A percentile compares a stretch with the other conserved stretches of the same genome.
These are phyloP conservation scores for Parascotia fuliginaria DNA, from an alignment of 2,888 invertebrate genomes.

Conservation along the genomic window DNA sequence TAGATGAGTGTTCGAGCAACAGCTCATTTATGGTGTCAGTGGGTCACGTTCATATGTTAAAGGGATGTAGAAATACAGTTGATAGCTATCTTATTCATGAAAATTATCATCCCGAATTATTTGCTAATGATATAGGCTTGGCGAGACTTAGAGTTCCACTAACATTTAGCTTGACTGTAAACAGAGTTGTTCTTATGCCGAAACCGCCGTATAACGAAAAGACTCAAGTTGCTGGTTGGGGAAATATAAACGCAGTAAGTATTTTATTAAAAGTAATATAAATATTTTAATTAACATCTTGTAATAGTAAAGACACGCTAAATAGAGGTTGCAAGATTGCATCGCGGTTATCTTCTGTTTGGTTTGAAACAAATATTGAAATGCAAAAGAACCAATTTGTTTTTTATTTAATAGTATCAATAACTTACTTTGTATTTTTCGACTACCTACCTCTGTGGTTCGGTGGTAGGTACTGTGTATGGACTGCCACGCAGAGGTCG, in stretches of 20 bases:
- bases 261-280: background rate
- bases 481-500: too few species aligned
- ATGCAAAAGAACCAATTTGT: too few species aligned
- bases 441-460: too few species aligned
- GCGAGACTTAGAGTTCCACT: background rate
- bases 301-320: too few species aligned
- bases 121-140: background rate
- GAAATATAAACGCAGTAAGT: background rate
- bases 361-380: too few species aligned
- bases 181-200: background rate
- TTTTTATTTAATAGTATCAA: too few species aligned
- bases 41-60: background rate
- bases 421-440: too few species aligned
- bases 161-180: background rate
- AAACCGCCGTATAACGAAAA: slow-evolving; percentile 5
- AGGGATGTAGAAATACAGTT: background rate
- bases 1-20: background rate
- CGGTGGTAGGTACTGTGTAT: too few species aligned
- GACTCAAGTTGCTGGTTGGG: background rate
- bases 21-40: background rate
- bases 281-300: too few species aligned
- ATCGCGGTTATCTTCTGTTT: too few species aligned
- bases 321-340: too few species aligned
- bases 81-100: background rate
- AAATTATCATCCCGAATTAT: background rate